phyloP scores from a whole-genome alignment of 2,888 invertebrate genomes.

The Oscheius onirici region DNA sequence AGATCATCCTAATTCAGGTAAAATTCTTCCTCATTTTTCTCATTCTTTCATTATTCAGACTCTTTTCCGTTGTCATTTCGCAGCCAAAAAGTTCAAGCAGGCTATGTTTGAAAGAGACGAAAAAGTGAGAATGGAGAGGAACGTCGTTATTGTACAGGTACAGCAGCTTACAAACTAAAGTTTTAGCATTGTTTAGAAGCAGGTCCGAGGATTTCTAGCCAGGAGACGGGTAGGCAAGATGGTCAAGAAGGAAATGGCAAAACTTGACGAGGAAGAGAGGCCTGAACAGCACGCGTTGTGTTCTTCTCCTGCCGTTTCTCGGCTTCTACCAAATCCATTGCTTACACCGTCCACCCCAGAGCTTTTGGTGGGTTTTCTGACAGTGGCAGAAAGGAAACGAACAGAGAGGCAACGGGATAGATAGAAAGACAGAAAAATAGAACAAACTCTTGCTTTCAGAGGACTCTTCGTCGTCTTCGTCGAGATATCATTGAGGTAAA shows the following conservation, averaged over 20 bases:
- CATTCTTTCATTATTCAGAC: neutral
- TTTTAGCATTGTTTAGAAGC: neutral
- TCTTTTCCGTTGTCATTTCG: neutral
- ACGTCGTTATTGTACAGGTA: slow-evolving; percentile 10
- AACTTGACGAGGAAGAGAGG: neutral
- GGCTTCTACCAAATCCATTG: too few species aligned
- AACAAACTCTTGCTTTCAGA: too few species aligned
- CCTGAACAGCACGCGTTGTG: too few species aligned
- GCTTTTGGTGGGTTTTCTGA: too few species aligned
- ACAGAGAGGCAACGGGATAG: too few species aligned
- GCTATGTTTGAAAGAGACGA: neutral
- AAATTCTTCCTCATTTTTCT: neutral
- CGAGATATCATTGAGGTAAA: neutral
- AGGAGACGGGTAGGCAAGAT: neutral
- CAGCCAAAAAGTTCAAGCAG: neutral
- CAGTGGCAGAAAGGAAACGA: too few species aligned
- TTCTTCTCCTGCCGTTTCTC: too few species aligned
- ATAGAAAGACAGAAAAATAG: too few species aligned
- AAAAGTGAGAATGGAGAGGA: neutral
- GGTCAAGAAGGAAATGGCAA: neutral
- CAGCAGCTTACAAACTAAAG: neutral
- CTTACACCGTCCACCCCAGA: too few species aligned
- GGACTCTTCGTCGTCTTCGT: neutral
- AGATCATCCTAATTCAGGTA: neutral
- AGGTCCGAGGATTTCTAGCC: neutral